Conservation (phyloP, 2,797 vertebrate species). For the Protonibea diacanthus region DNA sequence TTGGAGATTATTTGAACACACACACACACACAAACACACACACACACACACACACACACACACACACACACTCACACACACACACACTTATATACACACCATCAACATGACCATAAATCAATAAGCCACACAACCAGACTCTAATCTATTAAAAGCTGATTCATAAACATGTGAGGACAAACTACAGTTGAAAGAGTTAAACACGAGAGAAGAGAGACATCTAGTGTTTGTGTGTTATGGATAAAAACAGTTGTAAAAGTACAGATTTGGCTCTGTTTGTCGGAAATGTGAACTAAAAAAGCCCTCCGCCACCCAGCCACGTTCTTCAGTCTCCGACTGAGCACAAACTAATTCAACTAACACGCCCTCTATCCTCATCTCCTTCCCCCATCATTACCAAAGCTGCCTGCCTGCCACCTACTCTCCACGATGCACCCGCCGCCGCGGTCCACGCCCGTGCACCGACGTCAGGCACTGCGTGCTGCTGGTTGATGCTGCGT, state of each 20-base stretch:
- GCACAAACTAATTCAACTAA: slow-evolving; percentile 45
- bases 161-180: slow-evolving; percentile 22
- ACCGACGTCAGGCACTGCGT: slow-evolving; percentile 76
- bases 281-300: background rate
- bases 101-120: slow-evolving; percentile 25
- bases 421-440: slow-evolving; percentile 74
- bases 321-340: slow-evolving; percentile 21
- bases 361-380: slow-evolving; percentile 62
- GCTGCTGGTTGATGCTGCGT: slow-evolving; percentile 56
- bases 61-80: too few relatives aligned
- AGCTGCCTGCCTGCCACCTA: slow-evolving; percentile 67
- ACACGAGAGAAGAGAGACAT: slow-evolving; percentile 51
- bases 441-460: slow-evolving; percentile 78
- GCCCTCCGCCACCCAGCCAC: slow-evolving; percentile 29
- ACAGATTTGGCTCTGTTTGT: background rate
- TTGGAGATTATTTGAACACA: background rate
- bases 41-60: background rate
- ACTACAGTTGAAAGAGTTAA: background rate
- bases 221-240: slow-evolving; percentile 43
- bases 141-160: slow-evolving; percentile 12
- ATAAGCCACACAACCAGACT: slow-evolving; percentile 43
- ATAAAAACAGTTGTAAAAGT: slow-evolving; percentile 13
- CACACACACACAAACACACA: background rate
- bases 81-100: background rate
- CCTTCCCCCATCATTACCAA: slow-evolving; percentile 77